Conservation (phyloP, 2,888 invertebrate species). For the Drosophila ustulata region DNA sequence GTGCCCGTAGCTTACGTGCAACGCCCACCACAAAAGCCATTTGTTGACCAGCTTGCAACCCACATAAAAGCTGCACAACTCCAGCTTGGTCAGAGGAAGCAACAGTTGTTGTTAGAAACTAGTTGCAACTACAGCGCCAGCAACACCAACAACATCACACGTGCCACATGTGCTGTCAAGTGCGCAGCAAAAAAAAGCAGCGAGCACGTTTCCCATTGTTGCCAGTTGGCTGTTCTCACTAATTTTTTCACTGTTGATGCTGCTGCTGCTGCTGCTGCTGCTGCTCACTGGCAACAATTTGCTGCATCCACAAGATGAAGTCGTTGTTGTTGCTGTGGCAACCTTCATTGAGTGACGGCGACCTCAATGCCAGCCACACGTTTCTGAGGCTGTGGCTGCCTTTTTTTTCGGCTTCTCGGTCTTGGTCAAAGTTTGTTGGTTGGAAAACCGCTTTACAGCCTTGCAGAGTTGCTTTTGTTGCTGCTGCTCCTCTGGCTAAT, state of each 20-base stretch:
- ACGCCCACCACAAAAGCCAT: constrained; percentile 36
- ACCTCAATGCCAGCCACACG: constrained; percentile 76
- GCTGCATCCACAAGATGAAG: constrained; percentile 70
- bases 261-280: constrained; percentile 1
- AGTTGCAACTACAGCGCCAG: constrained; percentile 30
- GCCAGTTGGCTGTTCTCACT: constrained; percentile 55
- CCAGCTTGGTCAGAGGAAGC: constrained; percentile 11
- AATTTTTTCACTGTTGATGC: constrained; percentile 40
- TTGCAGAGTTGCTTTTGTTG: constrained; percentile 44
- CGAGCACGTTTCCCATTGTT: constrained; percentile 58
- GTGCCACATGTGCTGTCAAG: constrained; percentile 81
- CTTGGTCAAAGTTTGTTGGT: constrained; percentile 69
- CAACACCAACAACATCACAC: constrained; percentile 58
- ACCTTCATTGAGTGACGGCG: constrained; percentile 70
- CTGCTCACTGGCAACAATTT: constrained; percentile 62
- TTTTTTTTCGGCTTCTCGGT: constrained; percentile 73
- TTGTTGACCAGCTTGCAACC: constrained; percentile 41
- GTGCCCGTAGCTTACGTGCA: constrained; percentile 3
- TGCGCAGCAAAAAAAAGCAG: constrained; percentile 59
- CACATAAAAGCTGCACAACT: constrained; percentile 29
- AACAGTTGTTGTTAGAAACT: constrained; percentile 32
- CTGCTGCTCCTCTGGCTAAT: constrained; percentile 40
- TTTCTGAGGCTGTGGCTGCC: constrained; percentile 60
- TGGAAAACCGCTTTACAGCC: constrained; percentile 52
- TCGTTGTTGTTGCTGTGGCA: constrained; percentile 35